phyloP scores from a whole-genome alignment of 1,140 invertebrate genomes.

The Drosophila trapezifrons region DNA sequence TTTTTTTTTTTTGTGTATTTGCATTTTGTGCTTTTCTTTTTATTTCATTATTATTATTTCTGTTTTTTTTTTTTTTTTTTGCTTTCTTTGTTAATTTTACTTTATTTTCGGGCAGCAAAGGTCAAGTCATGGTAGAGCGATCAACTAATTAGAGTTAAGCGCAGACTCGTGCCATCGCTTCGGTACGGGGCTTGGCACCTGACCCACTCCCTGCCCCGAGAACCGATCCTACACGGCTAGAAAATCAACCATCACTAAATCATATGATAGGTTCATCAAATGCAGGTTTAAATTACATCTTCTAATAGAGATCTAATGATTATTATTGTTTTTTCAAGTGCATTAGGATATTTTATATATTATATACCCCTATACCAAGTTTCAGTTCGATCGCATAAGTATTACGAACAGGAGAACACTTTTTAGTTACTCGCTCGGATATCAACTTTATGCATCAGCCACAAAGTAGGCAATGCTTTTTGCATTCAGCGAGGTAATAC shows the following conservation, averaged over 20 bases:
- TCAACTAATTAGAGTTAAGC: constrained; percentile 71
- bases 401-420: neutral
- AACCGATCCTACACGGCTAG: neutral
- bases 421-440: neutral
- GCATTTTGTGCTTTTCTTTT: constrained; percentile 12
- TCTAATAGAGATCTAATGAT: neutral
- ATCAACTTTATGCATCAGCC: neutral
- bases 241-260: neutral
- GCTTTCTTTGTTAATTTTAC: constrained; percentile 13
- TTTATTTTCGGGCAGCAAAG: constrained; percentile 45
- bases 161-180: constrained; percentile 59
- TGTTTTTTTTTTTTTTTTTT: constrained; percentile 9
- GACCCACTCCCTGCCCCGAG: neutral
- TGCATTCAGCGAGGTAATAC: neutral
- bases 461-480: constrained; percentile 5
- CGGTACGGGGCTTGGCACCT: constrained; percentile 34
- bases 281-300: no score
- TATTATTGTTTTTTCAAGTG: neutral
- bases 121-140: constrained; percentile 78
- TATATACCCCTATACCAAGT: neutral
- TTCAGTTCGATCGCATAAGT: neutral
- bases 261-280: no score
- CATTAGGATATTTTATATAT: no score
- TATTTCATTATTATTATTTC: constrained; percentile 16
- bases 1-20: constrained; percentile 17